Percentiles rank a stretch among this genome's conserved stretches.
Evolutionary conservation across 2,797 vertebrate genomes (phyloP).

Genomic region (Xenopus petersii): DNA sequence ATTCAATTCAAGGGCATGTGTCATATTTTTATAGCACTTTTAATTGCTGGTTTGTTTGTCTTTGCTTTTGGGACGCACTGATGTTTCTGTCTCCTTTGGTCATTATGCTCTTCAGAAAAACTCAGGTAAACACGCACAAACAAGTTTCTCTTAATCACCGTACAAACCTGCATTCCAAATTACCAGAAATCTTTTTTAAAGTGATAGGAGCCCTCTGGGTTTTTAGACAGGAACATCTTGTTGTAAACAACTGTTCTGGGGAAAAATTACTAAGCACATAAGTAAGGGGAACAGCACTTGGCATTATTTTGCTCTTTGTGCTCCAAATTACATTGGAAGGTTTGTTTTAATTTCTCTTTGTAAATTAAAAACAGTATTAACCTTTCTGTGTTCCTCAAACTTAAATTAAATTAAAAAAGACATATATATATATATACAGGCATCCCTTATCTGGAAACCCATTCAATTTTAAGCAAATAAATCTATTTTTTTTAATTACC

Average conservation of each 20-base stretch:
- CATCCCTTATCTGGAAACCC: too few relatives aligned
- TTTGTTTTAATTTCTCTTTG: neutral
- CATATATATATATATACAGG: too few relatives aligned
- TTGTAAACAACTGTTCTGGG: slow-evolving; percentile 36
- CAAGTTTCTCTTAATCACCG: slow-evolving; percentile 27
- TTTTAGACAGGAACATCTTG: slow-evolving; percentile 31
- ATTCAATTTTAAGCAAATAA: too few relatives aligned
- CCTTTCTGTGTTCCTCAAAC: too few relatives aligned
- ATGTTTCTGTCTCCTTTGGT: neutral
- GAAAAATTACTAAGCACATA: slow-evolving; percentile 22
- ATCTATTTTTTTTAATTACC: too few relatives aligned
- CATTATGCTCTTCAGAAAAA: slow-evolving; percentile 14
- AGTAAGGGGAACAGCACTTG: slow-evolving; percentile 11
- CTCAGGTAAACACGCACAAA: slow-evolving; percentile 34
- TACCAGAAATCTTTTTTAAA: slow-evolving; percentile 37
- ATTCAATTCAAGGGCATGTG: too few relatives aligned
- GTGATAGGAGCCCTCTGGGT: slow-evolving; percentile 32
- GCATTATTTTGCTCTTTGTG: neutral
- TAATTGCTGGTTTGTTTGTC: neutral
- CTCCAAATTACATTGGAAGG: neutral
- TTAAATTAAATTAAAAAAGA: too few relatives aligned
- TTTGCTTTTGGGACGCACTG: neutral
- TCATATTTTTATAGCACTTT: neutral
- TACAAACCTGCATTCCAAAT: slow-evolving; percentile 24
- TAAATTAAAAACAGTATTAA: too few relatives aligned